A percentile compares a stretch with the other conserved stretches of the same genome.
Evolutionary conservation across 2,888 invertebrate genomes (phyloP).

Genomic region (Bombyx huttoni): DNA sequence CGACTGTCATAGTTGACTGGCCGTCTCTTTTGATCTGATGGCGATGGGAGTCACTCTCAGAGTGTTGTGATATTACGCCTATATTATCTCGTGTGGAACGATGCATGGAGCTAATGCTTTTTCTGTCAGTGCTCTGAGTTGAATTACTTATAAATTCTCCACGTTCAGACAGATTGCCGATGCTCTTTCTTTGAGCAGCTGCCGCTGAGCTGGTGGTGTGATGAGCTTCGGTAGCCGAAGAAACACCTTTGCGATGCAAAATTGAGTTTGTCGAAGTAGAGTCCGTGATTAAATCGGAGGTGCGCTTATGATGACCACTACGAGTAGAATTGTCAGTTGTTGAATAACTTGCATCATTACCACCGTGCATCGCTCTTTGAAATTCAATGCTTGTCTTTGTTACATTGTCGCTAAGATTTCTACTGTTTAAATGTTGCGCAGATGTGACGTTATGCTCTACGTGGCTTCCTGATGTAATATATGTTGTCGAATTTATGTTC

Average conservation of each 20-base stretch:
- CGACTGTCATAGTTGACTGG: constrained; percentile 67
- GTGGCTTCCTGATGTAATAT: constrained; percentile 25
- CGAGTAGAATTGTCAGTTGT: constrained; percentile 36
- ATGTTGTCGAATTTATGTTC: constrained; percentile 17
- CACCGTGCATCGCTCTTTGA: constrained; percentile 63
- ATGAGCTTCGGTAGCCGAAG: constrained; percentile 79
- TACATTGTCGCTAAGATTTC: constrained; percentile 54
- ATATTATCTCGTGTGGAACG: constrained; percentile 75
- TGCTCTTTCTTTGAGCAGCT: constrained; percentile 85
- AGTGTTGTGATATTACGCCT: constrained; percentile 62
- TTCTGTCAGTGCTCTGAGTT: constrained; percentile 78
- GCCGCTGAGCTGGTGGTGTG: constrained; percentile 82
- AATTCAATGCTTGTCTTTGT: constrained; percentile 70
- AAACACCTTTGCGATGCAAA: constrained; percentile 80
- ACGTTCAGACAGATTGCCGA: constrained; percentile 83
- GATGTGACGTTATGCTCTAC: constrained; percentile 29
- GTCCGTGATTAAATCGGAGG: constrained; percentile 81
- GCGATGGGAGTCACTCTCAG: constrained; percentile 47
- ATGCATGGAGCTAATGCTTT: constrained; percentile 85
- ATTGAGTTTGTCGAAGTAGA: constrained; percentile 84
- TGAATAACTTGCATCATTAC: constrained; percentile 20
- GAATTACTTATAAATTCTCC: constrained; percentile 78
- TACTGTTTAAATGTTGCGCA: constrained; percentile 41
- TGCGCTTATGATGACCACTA: constrained; percentile 77
- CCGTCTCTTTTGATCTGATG: constrained; percentile 58